Conservation (phyloP, 2,797 vertebrate species). For the Takifugu rubripes region DNA sequence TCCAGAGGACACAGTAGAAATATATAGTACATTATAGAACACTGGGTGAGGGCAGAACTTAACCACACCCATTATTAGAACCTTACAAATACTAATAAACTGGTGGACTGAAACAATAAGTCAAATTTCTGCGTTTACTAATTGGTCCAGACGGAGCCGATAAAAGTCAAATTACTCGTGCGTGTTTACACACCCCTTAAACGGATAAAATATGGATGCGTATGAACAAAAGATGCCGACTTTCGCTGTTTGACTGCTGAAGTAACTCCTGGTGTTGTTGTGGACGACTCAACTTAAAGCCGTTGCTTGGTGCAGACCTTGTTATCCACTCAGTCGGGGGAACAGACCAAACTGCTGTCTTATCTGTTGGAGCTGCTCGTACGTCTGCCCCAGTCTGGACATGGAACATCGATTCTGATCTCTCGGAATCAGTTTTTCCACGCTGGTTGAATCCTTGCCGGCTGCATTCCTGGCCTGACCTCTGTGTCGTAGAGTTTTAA, state of each 20-base stretch:
- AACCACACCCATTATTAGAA: too few species aligned
- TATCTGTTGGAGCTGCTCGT: slow-evolving; percentile 45
- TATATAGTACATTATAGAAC: neutral
- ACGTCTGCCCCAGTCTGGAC: slow-evolving; percentile 47
- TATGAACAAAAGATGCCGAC: too few species aligned
- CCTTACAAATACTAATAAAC: too few species aligned
- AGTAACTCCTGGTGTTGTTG: too few species aligned
- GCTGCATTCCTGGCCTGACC: slow-evolving; percentile 23
- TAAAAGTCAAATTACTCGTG: too few species aligned
- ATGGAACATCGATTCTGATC: slow-evolving; percentile 54
- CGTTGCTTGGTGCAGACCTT: slow-evolving; percentile 37
- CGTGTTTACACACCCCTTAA: too few species aligned
- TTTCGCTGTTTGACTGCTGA: too few species aligned
- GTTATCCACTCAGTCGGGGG: slow-evolving; percentile 38
- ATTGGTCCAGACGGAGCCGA: too few species aligned
- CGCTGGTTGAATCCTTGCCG: slow-evolving; percentile 33
- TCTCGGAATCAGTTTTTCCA: slow-evolving; percentile 48
- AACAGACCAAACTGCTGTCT: slow-evolving; percentile 35
- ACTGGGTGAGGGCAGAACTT: too few species aligned
- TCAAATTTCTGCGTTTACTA: too few species aligned
- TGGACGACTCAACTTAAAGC: slow-evolving; percentile 12
- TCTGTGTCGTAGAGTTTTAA: slow-evolving; percentile 8
- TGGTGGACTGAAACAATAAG: too few species aligned
- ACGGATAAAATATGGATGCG: too few species aligned
- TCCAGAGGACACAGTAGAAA: slow-evolving; percentile 20